These are phyloP conservation scores for Holothuria glaberrima DNA, from an alignment of 35 echinoderm and acorn worm genomes.

Conservation along the genomic window DNA sequence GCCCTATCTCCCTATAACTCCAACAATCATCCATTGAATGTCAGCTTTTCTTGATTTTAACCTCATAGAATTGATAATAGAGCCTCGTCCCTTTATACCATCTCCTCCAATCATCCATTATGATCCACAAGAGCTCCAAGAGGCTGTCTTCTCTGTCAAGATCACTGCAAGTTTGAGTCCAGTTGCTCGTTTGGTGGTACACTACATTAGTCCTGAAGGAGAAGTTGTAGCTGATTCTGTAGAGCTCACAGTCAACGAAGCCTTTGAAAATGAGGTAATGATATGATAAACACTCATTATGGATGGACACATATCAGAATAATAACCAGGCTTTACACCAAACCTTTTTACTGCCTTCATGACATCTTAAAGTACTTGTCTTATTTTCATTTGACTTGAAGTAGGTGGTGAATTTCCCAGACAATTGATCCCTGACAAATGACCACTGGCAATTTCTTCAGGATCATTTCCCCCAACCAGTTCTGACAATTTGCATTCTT, in stretches of 20 bases:
- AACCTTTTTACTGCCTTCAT: too few species aligned
- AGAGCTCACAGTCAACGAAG: conserved; percentile 53
- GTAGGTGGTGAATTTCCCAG: too few species aligned
- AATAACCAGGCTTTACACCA: too few species aligned
- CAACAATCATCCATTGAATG: too few species aligned
- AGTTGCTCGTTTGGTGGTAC: conserved; percentile 57
- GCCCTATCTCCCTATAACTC: too few species aligned
- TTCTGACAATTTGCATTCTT: too few species aligned
- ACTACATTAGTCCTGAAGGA: conserved; percentile 79
- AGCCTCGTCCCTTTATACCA: not conserved
- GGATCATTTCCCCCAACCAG: too few species aligned
- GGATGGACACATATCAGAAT: not conserved
- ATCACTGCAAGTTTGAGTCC: conserved; percentile 82
- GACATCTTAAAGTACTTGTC: too few species aligned
- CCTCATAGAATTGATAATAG: not conserved
- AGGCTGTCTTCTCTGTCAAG: conserved; percentile 26
- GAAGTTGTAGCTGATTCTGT: conserved; percentile 84
- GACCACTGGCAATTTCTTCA: too few species aligned
- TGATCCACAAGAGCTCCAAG: conserved; percentile 36
- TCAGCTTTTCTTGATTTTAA: too few species aligned
- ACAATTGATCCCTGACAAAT: too few species aligned
- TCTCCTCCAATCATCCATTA: not conserved
- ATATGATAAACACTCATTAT: not conserved
- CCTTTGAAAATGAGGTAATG: conserved; percentile 74
- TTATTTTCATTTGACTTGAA: too few species aligned